Evolutionary conservation across 2,113 vertebrate genomes (phyloP).

Genomic region (human (Homo sapiens)): GRCh38 chr15:44122001-44122500

Average conservation of each 20-base stretch:
- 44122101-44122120: background rate
- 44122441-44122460: too few relatives aligned
- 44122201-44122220: background rate
- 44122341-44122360: too few relatives aligned
- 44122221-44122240: conserved; percentile 5
- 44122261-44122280: background rate
- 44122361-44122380: too few relatives aligned
- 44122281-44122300: too few relatives aligned
- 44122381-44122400: too few relatives aligned
- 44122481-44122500: too few relatives aligned
- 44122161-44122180: conserved; percentile 18
- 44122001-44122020: background rate
- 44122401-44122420: too few relatives aligned
- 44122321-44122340: too few relatives aligned
- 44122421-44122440: too few relatives aligned
- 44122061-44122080: background rate
- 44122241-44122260: background rate
- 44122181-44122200: background rate
- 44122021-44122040: background rate
- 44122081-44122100: background rate
- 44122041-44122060: background rate
- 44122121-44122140: background rate
- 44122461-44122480: too few relatives aligned
- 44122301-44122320: too few relatives aligned
- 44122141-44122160: background rate